These are phyloP conservation scores for Pteruthius melanotis DNA, from an alignment of 2,113 vertebrate species.

Conservation along the genomic window DNA sequence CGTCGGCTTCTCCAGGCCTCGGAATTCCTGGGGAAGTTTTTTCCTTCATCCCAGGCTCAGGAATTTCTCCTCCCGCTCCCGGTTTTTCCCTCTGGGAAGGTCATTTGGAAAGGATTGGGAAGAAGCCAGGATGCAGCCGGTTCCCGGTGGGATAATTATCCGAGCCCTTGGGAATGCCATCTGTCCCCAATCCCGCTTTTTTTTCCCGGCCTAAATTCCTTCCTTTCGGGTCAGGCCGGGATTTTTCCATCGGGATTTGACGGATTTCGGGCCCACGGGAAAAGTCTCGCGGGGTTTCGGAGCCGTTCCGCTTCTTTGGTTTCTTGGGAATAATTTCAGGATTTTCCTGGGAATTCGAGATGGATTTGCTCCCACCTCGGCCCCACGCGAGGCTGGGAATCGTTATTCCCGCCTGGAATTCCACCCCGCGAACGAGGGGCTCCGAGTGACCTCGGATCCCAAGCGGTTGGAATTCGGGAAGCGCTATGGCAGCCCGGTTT, in stretches of 20 bases:
- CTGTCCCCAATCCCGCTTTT: not conserved
- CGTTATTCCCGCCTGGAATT: not conserved
- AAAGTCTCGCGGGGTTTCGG: not conserved
- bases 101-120: not conserved
- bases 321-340: not conserved
- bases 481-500: not conserved
- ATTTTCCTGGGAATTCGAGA: accelerated
- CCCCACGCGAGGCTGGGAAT: not conserved
- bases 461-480: not conserved
- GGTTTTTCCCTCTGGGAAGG: not conserved
- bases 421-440: accelerated
- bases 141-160: not conserved
- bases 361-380: not conserved
- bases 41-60: not conserved
- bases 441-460: not conserved
- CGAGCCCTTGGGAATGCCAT: not conserved
- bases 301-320: accelerated
- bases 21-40: not conserved
- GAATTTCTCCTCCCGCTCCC: not conserved
- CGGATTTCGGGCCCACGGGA: not conserved
- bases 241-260: not conserved
- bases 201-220: not conserved
- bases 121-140: not conserved
- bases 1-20: accelerated
- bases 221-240: not conserved